These are phyloP conservation scores for Morone chrysops DNA, from an alignment of 2,113 vertebrate species.

Conservation along the genomic window DNA sequence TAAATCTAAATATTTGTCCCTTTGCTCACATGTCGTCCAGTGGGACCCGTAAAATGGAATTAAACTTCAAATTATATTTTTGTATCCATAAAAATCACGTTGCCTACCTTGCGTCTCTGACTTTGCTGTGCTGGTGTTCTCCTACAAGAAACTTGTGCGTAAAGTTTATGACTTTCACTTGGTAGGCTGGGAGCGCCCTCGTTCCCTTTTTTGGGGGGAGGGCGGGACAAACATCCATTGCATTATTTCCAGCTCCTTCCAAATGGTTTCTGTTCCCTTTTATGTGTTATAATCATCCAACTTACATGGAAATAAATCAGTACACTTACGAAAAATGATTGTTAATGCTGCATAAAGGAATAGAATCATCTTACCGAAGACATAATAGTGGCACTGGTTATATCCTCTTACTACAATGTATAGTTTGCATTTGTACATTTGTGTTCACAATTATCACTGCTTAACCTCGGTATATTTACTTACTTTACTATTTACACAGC, in stretches of 20 bases:
- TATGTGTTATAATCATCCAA: not conserved
- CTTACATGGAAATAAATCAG: slow-evolving; percentile 12
- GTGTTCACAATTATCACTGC: not conserved
- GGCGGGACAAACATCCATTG: slow-evolving; percentile 68
- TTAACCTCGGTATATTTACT: not conserved
- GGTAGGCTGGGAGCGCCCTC: slow-evolving; percentile 57
- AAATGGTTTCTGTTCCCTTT: slow-evolving; percentile 12
- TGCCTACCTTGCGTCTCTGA: slow-evolving; percentile 65
- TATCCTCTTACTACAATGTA: not conserved
- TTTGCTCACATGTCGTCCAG: not conserved
- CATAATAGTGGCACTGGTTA: not conserved
- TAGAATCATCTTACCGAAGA: not conserved
- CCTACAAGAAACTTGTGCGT: slow-evolving; percentile 61
- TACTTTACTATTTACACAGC: not conserved
- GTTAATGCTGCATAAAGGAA: not conserved
- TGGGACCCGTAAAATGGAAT: not conserved
- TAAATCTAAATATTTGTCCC: not conserved
- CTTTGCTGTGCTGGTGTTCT: slow-evolving; percentile 35
- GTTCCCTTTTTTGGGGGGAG: slow-evolving; percentile 29
- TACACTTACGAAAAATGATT: not conserved
- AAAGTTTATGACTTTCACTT: slow-evolving; percentile 64
- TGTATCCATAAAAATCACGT: slow-evolving; percentile 3
- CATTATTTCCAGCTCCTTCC: slow-evolving; percentile 46
- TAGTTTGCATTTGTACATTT: not conserved
- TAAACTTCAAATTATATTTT: not conserved